Evolutionary conservation across 2,888 invertebrate genomes (phyloP), one percentile per base, ranked within the genome.

Genomic region (Eristalis pertinax): DNA sequence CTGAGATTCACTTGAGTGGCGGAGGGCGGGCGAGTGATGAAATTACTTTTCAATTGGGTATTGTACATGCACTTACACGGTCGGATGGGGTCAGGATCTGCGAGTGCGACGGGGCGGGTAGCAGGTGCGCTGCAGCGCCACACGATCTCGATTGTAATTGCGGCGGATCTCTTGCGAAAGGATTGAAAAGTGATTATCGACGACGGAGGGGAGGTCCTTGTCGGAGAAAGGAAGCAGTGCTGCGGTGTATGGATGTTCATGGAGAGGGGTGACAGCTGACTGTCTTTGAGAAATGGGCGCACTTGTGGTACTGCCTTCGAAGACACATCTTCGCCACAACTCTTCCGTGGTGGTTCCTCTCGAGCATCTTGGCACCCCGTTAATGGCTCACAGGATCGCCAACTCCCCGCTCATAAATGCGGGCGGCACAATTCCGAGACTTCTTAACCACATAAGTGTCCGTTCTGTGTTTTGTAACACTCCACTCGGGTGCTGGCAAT

Each of bases 1-100:
- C 50, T 50, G 43, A 62, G 41, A 69, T 62, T 75, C 22, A 11
- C 70, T 85, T 69, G 58, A 62, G 75, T 38, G n/a, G 64, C 58
- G 29, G 38, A 58, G 83, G n/a, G 19, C n/a, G n/a, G n/a, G n/a
- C n/a, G n/a, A n/a, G n/a, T 76, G 83, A 80, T 80, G 58, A 76
- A 87, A 87, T 87, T 84, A 87, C 84, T 84, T 84, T 76, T 38
- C 84, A 79, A 87, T 84, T 87, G 84, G 79, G 41, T 72, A 64
- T 70, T 67, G 65, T 69, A 43, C 43, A 67, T 65, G 73, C 43
- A 73, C 63, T 62, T 22, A 22, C 10, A 24, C 32, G 7, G 5
- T 19, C n/a, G 32, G 41, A 26, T 29, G 13, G 24, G 76, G 72
- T 72, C 62, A 72, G 81, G 72, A 78, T 72, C 32, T 19, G 8